Evolutionary conservation across 2,888 invertebrate species (phyloP).

Genomic region (Leptinotarsa juncta): DNA sequence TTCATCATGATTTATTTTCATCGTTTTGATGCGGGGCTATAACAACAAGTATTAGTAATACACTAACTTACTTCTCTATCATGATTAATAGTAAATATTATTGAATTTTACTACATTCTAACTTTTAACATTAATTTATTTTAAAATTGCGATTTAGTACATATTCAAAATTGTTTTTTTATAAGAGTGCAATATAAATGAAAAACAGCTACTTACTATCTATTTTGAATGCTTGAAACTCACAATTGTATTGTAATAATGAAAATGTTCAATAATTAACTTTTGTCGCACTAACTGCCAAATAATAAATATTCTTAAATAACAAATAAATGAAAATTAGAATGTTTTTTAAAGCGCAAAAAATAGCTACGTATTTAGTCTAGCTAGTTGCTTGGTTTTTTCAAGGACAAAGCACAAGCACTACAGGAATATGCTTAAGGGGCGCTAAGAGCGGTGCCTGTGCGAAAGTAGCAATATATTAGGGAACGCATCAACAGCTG

Average conservation of each 20-base stretch:
- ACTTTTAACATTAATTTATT: not conserved
- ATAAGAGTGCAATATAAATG: not conserved
- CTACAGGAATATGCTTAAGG: too few species aligned
- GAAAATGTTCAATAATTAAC: conserved; percentile 13
- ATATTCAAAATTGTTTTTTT: not conserved
- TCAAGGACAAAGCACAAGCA: too few species aligned
- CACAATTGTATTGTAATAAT: not conserved
- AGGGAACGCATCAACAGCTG: too few species aligned
- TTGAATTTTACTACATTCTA: not conserved
- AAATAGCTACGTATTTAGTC: not conserved
- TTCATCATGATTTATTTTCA: not conserved
- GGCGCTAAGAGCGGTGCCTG: too few species aligned
- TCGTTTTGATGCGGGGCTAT: not conserved
- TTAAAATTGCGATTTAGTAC: not conserved
- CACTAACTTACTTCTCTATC: not conserved
- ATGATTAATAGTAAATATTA: not conserved
- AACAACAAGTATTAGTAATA: not conserved
- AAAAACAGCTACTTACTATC: not conserved
- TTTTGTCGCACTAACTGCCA: not conserved
- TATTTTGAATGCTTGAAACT: not conserved
- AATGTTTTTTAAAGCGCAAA: not conserved
- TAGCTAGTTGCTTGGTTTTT: not conserved
- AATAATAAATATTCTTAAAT: not conserved
- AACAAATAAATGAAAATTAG: not conserved
- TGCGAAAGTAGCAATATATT: too few species aligned